Evolutionary conservation across 2,888 invertebrate genomes (phyloP).

Genomic region (Drosophila gaucha): DNA sequence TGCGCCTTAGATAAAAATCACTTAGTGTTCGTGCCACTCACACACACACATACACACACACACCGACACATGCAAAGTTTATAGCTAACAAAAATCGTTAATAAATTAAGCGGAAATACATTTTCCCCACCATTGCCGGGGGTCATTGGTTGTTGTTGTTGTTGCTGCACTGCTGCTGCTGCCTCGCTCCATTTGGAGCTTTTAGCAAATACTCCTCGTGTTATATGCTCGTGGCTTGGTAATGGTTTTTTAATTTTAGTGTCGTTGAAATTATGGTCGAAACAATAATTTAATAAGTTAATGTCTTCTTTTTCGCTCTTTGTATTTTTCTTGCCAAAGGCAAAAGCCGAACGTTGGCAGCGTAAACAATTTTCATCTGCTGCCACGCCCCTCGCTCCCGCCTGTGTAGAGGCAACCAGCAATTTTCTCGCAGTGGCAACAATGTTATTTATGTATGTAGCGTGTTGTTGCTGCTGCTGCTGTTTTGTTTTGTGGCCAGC

Average conservation of each 20-base stretch:
- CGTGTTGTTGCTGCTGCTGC: conserved; percentile 30
- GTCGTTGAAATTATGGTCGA: conserved; percentile 70
- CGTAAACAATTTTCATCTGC: conserved; percentile 74
- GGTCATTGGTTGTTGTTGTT: conserved; percentile 21
- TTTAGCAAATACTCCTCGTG: conserved; percentile 53
- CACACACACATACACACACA: conserved; percentile 13
- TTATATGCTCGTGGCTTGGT: conserved; percentile 59
- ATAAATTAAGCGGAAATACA: conserved; percentile 83
- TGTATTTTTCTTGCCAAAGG: conserved; percentile 36
- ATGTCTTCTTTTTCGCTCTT: conserved; percentile 64
- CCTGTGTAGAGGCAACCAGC: conserved; percentile 18
- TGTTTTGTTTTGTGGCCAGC: conserved; percentile 53
- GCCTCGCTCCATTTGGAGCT: conserved; percentile 64
- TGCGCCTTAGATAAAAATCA: conserved; percentile 70
- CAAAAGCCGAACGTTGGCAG: conserved; percentile 38
- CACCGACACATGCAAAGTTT: conserved; percentile 62
- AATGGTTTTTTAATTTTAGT: conserved; percentile 83
- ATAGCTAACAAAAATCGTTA: conserved; percentile 80
- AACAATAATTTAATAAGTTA: conserved; percentile 77
- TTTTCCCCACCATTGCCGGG: conserved; percentile 50
- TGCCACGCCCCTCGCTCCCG: conserved; percentile 4
- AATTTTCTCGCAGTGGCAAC: conserved; percentile 53
- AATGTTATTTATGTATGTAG: conserved; percentile 71
- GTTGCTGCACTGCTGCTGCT: conserved; percentile 4
- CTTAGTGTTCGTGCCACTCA: conserved; percentile 55